Conservation (phyloP, 2,113 vertebrate species). For the Tragulus kanchil region DNA sequence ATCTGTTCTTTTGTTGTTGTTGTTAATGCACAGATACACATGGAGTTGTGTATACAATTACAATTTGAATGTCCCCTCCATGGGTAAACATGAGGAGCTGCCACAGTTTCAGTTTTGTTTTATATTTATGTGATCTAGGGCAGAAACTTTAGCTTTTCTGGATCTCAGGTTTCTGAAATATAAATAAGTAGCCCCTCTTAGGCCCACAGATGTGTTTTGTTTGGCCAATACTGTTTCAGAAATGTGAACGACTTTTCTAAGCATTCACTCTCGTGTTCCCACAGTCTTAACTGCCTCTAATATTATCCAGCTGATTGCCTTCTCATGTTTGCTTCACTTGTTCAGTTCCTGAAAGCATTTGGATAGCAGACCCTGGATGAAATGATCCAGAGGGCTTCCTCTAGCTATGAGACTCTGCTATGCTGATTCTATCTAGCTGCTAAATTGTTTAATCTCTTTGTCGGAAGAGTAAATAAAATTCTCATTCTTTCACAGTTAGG, state of each 20-base stretch:
- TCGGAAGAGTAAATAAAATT: neutral
- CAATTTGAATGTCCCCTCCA: neutral
- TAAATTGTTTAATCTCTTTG: constrained; percentile 49
- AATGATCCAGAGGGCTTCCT: neutral
- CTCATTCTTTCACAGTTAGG: constrained; percentile 36
- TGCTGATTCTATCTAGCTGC: neutral
- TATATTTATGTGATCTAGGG: neutral
- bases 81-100: neutral
- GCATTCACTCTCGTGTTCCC: neutral
- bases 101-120: neutral
- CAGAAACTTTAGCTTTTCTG: constrained; percentile 16
- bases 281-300: neutral
- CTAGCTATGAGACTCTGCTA: neutral
- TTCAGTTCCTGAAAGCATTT: neutral
- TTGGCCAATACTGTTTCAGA: neutral
- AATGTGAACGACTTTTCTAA: constrained; percentile 17
- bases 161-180: constrained; percentile 26
- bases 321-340: neutral
- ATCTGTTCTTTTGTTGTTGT: neutral
- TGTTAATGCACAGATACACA: neutral
- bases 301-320: neutral
- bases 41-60: neutral
- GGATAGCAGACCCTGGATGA: neutral
- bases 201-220: neutral
- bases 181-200: neutral